Base-by-base conservation (phyloP, 2,797 vertebrate genomes). In the Anguilla anguilla region DNA sequence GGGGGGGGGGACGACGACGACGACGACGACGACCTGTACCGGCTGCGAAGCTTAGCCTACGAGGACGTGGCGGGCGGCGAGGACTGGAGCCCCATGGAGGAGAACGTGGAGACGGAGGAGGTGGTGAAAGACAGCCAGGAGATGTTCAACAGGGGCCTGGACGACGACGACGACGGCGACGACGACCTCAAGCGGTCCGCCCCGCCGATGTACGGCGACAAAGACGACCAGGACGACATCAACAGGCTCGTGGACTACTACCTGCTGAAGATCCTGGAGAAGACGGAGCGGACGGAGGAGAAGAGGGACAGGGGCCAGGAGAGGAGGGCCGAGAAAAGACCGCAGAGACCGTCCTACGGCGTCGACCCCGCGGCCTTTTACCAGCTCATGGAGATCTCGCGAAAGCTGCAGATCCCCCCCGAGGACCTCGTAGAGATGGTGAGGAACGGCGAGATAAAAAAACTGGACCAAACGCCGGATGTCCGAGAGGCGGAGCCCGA, bases 101-200 rank as follows among this genome's bases (percentile, higher is more conserved):
- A 98, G 92, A 97, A 98, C 93, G 95, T 97, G 87, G 98, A 99
- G 94, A 97, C 97, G 17, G 98, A 99, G 67, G 98, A 99, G 94
- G 94, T 98, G 92, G 95, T 97, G 88, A 97, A 97, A 91, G 96
- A 98, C 2, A 98, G 96, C 93, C 96, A 96, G 89, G 96, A 96
- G 0, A 95, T 97, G 67, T 91, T 92, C 0, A 96, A 96, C 89
- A 93, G 94, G 89, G 96, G 94, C 0, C 94, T 97, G 39, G 96
- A 94, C 0, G 86, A 92, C 0, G 91, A 94, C 0, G 91, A 94
- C 86, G 39, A 4, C 39, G n/a, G n/a, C n/a, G n/a, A 92, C 0
- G 90, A 94, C 0, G 91, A 94, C 87, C 88, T 95, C 87, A 98
- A 98, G 92, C 96, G 97, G 89, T 96, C 95, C 57, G 91, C 96